phyloP scores from a whole-genome alignment of 2,888 invertebrate genomes.

The Ischnus inquisitorius region DNA sequence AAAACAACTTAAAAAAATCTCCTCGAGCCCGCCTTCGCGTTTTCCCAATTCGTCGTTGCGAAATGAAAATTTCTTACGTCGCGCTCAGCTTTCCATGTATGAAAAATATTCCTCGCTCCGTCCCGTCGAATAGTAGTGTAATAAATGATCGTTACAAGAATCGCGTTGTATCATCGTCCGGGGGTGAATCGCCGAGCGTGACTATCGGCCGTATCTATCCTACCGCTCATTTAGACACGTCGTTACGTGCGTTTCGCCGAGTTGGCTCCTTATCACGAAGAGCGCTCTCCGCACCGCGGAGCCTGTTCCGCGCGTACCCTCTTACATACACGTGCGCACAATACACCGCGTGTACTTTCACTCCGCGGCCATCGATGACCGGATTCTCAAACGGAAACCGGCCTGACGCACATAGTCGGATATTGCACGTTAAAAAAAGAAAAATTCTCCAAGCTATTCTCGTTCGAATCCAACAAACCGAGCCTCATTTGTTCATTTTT shows the following conservation, averaged over 20 bases:
- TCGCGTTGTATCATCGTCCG: conserved; percentile 82
- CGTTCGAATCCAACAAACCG: not conserved
- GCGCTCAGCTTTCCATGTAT: not conserved
- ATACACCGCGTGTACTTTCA: conserved; percentile 78
- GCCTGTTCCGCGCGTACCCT: conserved; percentile 13
- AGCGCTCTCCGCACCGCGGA: conserved; percentile 58
- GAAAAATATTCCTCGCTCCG: conserved; percentile 40
- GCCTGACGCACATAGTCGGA: conserved; percentile 54
- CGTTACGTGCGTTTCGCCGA: conserved; percentile 73
- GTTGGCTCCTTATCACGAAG: conserved; percentile 73
- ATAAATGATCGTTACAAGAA: conserved; percentile 75
- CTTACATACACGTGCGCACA: conserved; percentile 6
- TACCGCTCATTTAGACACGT: conserved; percentile 76
- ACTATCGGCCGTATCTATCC: conserved; percentile 81
- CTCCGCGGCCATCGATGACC: conserved; percentile 79
- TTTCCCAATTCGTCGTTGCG: conserved; percentile 25
- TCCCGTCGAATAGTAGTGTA: conserved; percentile 52
- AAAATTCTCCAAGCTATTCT: not conserved
- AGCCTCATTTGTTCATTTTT: not conserved
- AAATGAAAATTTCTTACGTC: conserved; percentile 5
- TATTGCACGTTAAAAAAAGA: conserved; percentile 59
- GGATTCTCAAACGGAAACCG: conserved; percentile 76
- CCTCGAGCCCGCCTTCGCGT: not conserved
- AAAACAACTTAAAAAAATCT: too few relatives aligned
- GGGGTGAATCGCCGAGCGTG: conserved; percentile 77